Evolutionary conservation across 2,888 invertebrate genomes (phyloP).

Genomic region (Elegia similella): DNA sequence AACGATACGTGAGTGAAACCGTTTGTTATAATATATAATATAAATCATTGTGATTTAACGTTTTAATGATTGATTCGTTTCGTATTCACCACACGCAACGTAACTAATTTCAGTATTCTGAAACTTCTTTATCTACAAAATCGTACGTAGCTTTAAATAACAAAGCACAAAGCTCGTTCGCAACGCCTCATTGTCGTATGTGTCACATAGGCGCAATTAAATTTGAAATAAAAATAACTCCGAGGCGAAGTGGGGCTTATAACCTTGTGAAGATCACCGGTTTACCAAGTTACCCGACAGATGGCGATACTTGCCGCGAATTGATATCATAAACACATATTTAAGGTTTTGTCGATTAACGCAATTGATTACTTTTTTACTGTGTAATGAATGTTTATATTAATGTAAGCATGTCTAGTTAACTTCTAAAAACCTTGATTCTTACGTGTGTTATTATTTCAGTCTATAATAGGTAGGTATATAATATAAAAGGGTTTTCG

Average conservation of each 20-base stretch:
- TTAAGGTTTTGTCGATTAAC: slow-evolving; percentile 36
- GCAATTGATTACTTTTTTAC: slow-evolving; percentile 1
- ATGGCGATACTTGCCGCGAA: slow-evolving; percentile 58
- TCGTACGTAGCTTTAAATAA: neutral
- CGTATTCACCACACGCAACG: no score
- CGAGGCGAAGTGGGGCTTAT: slow-evolving; percentile 34
- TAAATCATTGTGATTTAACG: no score
- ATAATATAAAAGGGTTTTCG: slow-evolving; percentile 20
- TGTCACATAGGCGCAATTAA: slow-evolving; percentile 33
- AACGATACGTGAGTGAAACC: no score
- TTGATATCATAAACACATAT: slow-evolving; percentile 30
- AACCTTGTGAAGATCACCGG: slow-evolving; percentile 39
- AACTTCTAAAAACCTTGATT: neutral
- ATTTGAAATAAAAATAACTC: slow-evolving; percentile 28
- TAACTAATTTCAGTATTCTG: neutral
- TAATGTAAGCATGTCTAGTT: slow-evolving; percentile 10
- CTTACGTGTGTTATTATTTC: neutral
- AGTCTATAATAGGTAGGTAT: neutral
- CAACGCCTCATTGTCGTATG: neutral
- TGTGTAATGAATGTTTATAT: slow-evolving; percentile 18
- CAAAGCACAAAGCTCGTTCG: slow-evolving; percentile 1
- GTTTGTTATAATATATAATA: no score
- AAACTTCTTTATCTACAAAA: neutral
- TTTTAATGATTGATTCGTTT: no score
- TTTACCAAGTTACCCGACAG: slow-evolving; percentile 64